Base-by-base conservation (phyloP, 2,797 vertebrate species). In the Vespertilio murinus region DNA sequence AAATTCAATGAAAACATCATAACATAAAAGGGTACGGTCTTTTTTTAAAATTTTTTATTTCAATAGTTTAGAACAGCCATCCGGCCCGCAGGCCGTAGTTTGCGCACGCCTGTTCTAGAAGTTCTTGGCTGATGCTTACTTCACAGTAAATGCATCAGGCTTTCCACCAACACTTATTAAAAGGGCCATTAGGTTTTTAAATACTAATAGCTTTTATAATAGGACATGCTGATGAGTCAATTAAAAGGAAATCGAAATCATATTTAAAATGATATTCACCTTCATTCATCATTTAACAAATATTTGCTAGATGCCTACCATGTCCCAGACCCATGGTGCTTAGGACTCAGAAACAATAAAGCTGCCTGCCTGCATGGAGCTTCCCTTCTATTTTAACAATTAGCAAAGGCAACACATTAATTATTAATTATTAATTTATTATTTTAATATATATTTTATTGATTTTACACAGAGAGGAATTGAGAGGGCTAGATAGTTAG, bases 121-220 rank as follows among this genome's bases (percentile, higher is more conserved):
- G 18, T 94, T 94, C 70, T 90, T 89, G 77, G 56, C 54, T 91
- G 54, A 67, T 93, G 77, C 94, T 96, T 94, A 87, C 88, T 67
- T 45, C 33, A 67, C 25, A 67, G 74, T 71, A 67, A 95, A 90
- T 81, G 89, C 0, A 85, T 47, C 30, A 90, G 20, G 38, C 52
- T 95, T 91, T 95, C 91, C 56, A 93, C 89, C 88, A 82, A 52
- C 6, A 5, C 56, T 90, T 95, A 94, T 96, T 96, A 93, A 95
- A 93, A 93, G 70, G 49, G n/a, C 95, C 84, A 79, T 93, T 90
- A 88, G 64, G 64, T 30, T 88, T 95, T 95, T 91, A 94, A 95
- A 92, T 82, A 84, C 38, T 70, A 82, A 69, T 82, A 77, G 30
- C 25, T 95, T 94, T 95, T 64, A 74, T 90, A 84, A 88, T 77